Evolutionary conservation across 1,140 invertebrate species (phyloP).

Genomic region (Drosophila parvula): DNA sequence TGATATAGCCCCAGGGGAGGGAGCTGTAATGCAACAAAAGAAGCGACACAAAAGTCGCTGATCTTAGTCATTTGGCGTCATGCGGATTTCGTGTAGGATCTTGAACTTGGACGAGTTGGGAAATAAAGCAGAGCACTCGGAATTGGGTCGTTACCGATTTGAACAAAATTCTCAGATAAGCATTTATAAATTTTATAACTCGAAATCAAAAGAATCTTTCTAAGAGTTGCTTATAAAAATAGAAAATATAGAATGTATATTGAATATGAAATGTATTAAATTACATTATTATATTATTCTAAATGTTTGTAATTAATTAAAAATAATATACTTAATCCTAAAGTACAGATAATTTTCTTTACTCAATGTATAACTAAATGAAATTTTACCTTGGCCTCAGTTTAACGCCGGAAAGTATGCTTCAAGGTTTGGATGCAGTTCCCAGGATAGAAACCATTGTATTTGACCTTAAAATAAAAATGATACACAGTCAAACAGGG

Average conservation of each 20-base stretch:
- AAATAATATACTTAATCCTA: background rate
- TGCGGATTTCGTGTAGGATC: slow-evolving; percentile 18
- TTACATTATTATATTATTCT: background rate
- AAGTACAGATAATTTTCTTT: background rate
- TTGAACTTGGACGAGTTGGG: slow-evolving; percentile 33
- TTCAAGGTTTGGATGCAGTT: background rate
- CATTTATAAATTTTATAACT: background rate
- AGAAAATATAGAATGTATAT: too few relatives aligned
- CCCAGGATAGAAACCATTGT: background rate
- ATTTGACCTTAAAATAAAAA: background rate
- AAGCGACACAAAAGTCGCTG: slow-evolving; percentile 33
- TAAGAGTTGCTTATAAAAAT: background rate
- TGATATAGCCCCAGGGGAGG: slow-evolving; percentile 24
- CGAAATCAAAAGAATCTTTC: background rate
- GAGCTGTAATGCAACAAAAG: slow-evolving; percentile 64
- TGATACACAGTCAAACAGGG: background rate
- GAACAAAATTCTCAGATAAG: background rate
- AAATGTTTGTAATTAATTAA: background rate
- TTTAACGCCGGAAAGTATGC: slow-evolving; percentile 4
- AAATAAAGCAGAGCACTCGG: slow-evolving; percentile 12
- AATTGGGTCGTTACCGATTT: slow-evolving; percentile 10
- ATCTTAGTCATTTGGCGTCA: slow-evolving; percentile 41
- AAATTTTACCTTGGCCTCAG: background rate
- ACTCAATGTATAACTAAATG: background rate
- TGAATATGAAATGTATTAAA: background rate